phyloP scores from a whole-genome alignment of 2,888 invertebrate species.

The Parelbella ahira region DNA sequence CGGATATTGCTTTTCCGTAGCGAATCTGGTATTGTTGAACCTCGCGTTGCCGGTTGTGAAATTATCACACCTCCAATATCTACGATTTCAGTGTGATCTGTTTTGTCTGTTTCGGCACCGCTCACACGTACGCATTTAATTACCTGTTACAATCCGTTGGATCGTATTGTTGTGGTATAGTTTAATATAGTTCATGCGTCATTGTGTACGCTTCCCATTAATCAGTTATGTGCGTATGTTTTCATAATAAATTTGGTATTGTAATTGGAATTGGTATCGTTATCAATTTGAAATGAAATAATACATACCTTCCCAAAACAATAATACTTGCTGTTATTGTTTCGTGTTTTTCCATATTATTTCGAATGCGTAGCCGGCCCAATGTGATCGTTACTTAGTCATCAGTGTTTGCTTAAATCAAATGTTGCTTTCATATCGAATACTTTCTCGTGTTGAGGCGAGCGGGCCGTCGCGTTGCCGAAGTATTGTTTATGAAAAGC shows the following conservation, averaged over 20 bases:
- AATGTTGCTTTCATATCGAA: constrained; percentile 47
- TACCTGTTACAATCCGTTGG: no score
- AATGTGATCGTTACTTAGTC: constrained; percentile 27
- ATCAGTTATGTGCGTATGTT: no score
- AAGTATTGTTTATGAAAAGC: constrained; percentile 79
- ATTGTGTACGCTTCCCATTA: no score
- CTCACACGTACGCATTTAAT: no score
- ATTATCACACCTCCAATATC: constrained; percentile 32
- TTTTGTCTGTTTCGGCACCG: no score
- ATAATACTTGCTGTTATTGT: no score
- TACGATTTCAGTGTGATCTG: constrained; percentile 39
- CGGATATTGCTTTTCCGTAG: constrained; percentile 42
- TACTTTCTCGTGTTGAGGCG: constrained; percentile 69
- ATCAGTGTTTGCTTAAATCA: constrained; percentile 33
- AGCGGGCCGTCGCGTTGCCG: constrained; percentile 55
- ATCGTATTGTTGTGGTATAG: no score
- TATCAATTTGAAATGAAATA: not conserved
- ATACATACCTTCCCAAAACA: no score
- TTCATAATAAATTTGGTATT: no score
- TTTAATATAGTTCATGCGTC: no score
- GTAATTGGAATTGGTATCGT: not conserved
- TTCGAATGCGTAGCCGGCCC: constrained; percentile 9
- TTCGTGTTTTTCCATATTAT: no score
- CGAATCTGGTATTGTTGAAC: constrained; percentile 39
- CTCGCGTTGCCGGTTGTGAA: constrained; percentile 33